Evolutionary conservation across 1,140 invertebrate genomes (phyloP), one percentile per base, ranked within the genome.

Genomic region (Drosophila ogumai): DNA sequence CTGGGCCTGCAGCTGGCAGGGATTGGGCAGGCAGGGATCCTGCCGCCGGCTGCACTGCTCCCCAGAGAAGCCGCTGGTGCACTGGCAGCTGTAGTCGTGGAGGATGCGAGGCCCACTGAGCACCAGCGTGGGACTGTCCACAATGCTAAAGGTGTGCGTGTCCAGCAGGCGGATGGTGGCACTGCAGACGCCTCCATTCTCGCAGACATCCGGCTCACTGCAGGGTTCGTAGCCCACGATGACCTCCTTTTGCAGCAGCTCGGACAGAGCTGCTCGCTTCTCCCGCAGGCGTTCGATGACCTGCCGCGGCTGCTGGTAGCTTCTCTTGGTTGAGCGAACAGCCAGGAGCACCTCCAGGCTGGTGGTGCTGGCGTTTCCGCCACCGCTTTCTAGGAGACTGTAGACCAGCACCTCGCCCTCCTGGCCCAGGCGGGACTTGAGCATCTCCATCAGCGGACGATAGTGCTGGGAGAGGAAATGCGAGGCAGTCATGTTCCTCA

Each of bases 11-110:
- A 94, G 94, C 66, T 95, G 94, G 91, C 98, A 99, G 10, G 98
- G 98, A 93, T 97, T 98, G 2, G 97, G 97, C n/a, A 95, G 94
- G 91, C 98, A 99, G 0, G 97, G 97, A 93, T 98, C 97, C 92
- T 97, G 96, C 15, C 96, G 94, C 74, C 95, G 95, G 75, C 97
- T 96, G 92, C 98, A 99, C 55, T 95, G 94, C 25, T 94, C 93
- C 8, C 98, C 96, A 28, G 95, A 96, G 91, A 97, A 97, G 64
- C 97, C 95, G 75, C 96, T 95, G 0, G 94, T 94, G 92, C 98
- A 98, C 61, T 95, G 94, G 86, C 98, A 99, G 1, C 92, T 94
- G 87, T 96, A 96, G 74, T 97, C 95, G 81, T 98, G 96, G 7
- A 94, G 92, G 0, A 98, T 94, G 40, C 95, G 93, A 0, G 97